These are phyloP conservation scores for Mormyrops boulengeri DNA, from an alignment of 2,797 vertebrate species.

Conservation along the genomic window DNA sequence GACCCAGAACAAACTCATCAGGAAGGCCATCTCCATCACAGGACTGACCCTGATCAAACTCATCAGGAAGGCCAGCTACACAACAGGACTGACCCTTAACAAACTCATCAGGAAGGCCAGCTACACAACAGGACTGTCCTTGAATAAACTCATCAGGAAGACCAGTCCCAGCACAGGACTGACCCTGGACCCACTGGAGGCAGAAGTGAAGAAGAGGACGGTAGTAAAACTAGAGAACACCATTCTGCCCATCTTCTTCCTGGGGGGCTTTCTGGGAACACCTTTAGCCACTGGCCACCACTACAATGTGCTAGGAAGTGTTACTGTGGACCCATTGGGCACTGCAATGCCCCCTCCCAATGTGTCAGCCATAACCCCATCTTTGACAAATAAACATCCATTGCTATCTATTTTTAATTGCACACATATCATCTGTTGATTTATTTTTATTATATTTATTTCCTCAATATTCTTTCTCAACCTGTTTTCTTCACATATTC, in stretches of 20 bases:
- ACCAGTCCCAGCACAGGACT: background rate
- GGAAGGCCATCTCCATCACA: background rate
- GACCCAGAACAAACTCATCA: background rate
- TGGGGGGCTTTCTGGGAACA: background rate
- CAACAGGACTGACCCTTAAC: too few species aligned
- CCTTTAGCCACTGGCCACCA: background rate
- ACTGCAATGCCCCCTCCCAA: background rate
- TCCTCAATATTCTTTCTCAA: background rate
- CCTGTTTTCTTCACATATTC: background rate
- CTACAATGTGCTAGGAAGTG: background rate
- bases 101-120: too few species aligned
- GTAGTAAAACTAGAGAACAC: background rate
- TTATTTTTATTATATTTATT: background rate
- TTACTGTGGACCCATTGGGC: background rate
- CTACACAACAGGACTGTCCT: too few species aligned
- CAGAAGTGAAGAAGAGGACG: background rate
- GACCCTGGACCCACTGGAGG: background rate
- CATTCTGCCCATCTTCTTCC: background rate
- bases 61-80: too few species aligned
- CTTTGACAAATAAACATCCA: background rate
- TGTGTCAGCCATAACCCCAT: background rate
- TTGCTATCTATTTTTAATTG: background rate
- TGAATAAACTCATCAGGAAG: too few species aligned
- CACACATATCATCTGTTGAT: background rate
- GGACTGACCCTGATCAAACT: background rate